Evolutionary conservation across 2,113 vertebrate genomes (phyloP), one percentile per base, ranked within the genome.

Genomic region (Vidua macroura): DNA sequence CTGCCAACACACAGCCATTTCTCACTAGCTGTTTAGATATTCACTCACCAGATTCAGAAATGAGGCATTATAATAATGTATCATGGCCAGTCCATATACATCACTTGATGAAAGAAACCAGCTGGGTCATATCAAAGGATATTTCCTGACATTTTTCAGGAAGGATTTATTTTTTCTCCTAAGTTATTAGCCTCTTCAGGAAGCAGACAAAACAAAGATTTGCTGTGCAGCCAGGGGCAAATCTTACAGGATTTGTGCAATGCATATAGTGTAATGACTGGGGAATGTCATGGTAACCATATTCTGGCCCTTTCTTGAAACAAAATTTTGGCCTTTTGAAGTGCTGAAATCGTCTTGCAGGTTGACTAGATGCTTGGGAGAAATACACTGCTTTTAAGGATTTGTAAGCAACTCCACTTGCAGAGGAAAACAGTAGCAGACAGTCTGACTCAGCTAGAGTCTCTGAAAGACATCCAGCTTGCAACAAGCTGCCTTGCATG

Each of bases 191-290:
- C 51, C 83, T 81, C 41, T 80, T 67, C 82, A 83, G 93, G 72
- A 95, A 91, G 68, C 82, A 83, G 67, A 95, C 53, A 66, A 92
- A 95, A 76, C 70, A 91, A 94, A 87, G 91, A 90, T 62, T 35
- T 83, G 51, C 82, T 77, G 37, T 59, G 59, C 84, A 91, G 86
- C 70, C 81, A 90, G 46, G 59, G 59, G 55, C 78, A 95, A 80
- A 77, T 90, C 72, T 90, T 77, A 55, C 31, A 94, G 59, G 79
- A 86, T 90, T 80, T 94, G 83, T 93, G 55, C 78, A 70, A 66
- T 39, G 43, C 55, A 83, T 3, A 3, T 25, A 58, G 51, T 25
- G 27, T 83, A 87, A 91, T 48, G 67, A 64, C 43, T 51, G 43
- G 67, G 48, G 51, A 87, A 87, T 73, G 67, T 91, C 86, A 68